Base-by-base conservation (phyloP, 1,140 invertebrate genomes). In the Berghia stephanieae region DNA sequence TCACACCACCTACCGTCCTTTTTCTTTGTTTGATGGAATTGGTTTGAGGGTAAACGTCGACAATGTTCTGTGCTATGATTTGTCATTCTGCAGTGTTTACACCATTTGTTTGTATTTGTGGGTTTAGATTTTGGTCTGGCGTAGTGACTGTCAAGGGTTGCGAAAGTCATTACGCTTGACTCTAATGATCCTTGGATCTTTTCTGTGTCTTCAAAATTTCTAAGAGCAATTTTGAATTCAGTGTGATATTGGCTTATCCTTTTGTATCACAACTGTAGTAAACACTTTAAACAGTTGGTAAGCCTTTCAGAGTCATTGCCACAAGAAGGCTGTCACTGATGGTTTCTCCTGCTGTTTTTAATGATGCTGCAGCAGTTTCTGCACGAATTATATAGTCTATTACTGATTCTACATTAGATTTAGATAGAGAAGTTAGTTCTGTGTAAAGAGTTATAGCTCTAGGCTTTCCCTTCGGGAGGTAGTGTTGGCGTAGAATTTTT, bases 351-450 rank as follows among this genome's bases (percentile, higher is more conserved):
- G 78, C 69, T 8, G 3, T 40, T 57, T 70, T 63, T 21, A 80
- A 43, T 27, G 40, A 34, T 60, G 66, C 43, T 8, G 80, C 75
- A 36, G 80, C 70, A 6, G 68, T 80, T 66, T 81, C 80, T 6
- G 74, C 79, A 27, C 80, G 42, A 4, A 81, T 67, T 18, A 81
- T 60, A 46, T 81, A 81, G 52, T 81, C 80, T 18, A 79, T 81
- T 8, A 77, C 57, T 6, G 44, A 43, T 57, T 81, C 75, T 36
- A 31, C 36, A 8, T 16, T 21, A 18, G n/a, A 16, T 66, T 69
- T 79, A 2, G 24, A 27, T 18, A 81, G 40, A 16, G 79, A 80
- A 3, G 75, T 77, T 27, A 80, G 69, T 69, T 81, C 74, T 1
- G 78, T 79, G 67, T 81, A 81, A 18, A 81, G 68, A 18, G 75